Base-by-base conservation (phyloP, 2,888 invertebrate genomes). In the Anaspis maculata region DNA sequence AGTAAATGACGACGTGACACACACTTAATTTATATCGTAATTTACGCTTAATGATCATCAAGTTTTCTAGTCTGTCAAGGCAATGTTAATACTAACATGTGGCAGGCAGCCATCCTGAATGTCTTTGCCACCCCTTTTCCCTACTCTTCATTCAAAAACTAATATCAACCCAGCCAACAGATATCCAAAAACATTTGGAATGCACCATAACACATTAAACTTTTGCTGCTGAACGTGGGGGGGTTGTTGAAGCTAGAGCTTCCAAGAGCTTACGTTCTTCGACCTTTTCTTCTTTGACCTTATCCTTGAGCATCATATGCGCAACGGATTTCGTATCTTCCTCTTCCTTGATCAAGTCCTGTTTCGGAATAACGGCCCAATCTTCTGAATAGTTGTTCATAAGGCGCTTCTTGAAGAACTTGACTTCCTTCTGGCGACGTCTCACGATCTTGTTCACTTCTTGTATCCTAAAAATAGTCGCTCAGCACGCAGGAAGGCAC, bases 381-480 rank as follows among this genome's bases (percentile, higher is more conserved):
- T 72, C 73, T 64, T 84, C 83, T 23, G 77, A 77, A 65, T 82
- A 77, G 43, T 70, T 71, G 57, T 81, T 80, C 44, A 81, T 61
- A 44, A 84, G 64, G 35, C 80, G 70, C 46, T 78, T 73, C 48
- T 79, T 76, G 46, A 84, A 63, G 54, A 79, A 73, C 57, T 76
- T 77, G 27, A 82, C 74, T 56, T 83, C 81, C 60, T 79, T 79
- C 44, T 76, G 70, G 41, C 76, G 74, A 9, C 76, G 71, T 54
- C 77, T 77, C 1, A 78, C 72, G 36, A 81, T 72, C 66, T 76
- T 80, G 53, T 79, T 77, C 12, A 79, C 77, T 60, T 77, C 76
- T 56, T 82, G 80, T 61, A 83, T 79, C 56, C 83, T 70, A 48
- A 64, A 67, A 39, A 25, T 3, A 14, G 4, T 22, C 12, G 13